A percentile compares a stretch with the other conserved stretches of the same genome.
Conservation (phyloP, 2,888 invertebrate species). For the Tenthredo distinguenda region DNA sequence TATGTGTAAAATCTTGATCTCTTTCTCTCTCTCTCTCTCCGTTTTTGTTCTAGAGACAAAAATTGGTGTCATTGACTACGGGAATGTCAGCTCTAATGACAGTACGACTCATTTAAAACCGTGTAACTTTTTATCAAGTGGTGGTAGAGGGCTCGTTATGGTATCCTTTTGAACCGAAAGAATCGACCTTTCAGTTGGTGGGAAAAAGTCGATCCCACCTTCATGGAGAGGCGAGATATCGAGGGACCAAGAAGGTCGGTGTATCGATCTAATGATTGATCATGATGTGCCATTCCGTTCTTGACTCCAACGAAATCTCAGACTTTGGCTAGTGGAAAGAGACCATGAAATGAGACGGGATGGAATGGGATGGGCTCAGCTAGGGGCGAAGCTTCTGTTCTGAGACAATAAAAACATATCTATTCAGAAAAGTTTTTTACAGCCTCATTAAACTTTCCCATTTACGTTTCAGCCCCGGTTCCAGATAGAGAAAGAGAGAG, state of each 20-base stretch:
- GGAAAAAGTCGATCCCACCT: not conserved
- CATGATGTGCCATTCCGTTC: not conserved
- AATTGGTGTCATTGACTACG: not conserved
- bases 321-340: not conserved
- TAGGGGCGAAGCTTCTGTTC: not conserved
- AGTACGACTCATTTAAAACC: not conserved
- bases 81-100: not conserved
- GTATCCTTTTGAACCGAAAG: not conserved
- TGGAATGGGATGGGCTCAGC: not conserved
- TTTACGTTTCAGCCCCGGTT: constrained; percentile 33
- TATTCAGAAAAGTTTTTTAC: constrained; percentile 44
- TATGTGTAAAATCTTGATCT: not conserved
- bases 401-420: constrained; percentile 44
- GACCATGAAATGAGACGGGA: not conserved
- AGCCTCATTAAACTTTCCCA: constrained; percentile 48
- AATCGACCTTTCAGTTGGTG: not conserved
- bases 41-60: not conserved
- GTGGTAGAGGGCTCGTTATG: not conserved
- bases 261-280: not conserved
- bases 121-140: not conserved
- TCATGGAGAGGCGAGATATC: not conserved
- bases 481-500: not conserved
- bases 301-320: not conserved
- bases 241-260: not conserved
- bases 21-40: not conserved